Evolutionary conservation across 1,140 invertebrate genomes (phyloP), one percentile per base, ranked within the genome.

Genomic region (Trachymyrmex septentrionalis): DNA sequence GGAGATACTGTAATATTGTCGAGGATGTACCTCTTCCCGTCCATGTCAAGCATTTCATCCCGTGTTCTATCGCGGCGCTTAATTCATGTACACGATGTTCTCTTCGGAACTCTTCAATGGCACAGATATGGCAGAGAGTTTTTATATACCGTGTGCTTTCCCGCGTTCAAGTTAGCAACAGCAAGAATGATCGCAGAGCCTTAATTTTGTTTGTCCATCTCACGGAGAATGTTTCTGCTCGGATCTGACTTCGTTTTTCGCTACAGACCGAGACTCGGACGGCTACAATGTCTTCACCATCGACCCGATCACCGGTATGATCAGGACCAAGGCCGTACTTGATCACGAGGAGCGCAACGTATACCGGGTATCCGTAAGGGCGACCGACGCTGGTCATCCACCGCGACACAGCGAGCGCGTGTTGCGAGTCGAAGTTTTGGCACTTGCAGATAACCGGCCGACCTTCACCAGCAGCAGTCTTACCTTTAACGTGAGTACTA

Each of bases 331-430:
- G 92, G 97, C 97, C 90, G 97, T 98, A 61, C 95, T 99, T 76
- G 98, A 99, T 95, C 98, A 99, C 92, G 99, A 99, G 94, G 98
- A 98, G 92, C 97, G 97, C 90, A 97, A 97, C 73, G 97, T 98
- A 81, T 99, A 99, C 95, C 96, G 97, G 57, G 94, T 99, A 81
- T 97, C 97, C 30, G 97, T 99, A 66, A 97, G 98, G 50, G 99
- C 98, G 27, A 97, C 97, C 53, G 99, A 99, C 95, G 96, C 96
- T 87, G 99, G 98, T 44, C 96, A 96, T 90, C 98, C 98, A 81
- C 97, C 97, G 30, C 97, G 97, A 92, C 96, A 98, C 94, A 97
- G 97, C 72, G 96, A 98, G n/a, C 96, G 97, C 75, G 96, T 97
- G 75, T 95, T 98, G 38, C 96, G 98, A 89, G 97, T 99, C 27